phyloP scores from a whole-genome alignment of 2,113 vertebrate species.

The Spea multiplicata region DNA sequence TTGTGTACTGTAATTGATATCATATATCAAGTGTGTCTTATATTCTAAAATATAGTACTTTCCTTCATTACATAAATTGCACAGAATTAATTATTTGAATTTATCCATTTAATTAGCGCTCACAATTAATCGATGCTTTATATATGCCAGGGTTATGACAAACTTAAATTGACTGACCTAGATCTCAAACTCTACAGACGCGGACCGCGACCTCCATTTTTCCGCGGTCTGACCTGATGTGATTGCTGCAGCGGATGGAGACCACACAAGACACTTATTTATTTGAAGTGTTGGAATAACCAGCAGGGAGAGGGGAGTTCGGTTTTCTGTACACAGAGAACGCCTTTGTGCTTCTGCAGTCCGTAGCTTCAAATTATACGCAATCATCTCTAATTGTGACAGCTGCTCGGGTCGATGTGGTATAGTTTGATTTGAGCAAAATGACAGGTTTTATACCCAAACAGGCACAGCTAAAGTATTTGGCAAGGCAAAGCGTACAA shows the following conservation, averaged over 20 bases:
- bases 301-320: constrained; percentile 19
- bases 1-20: too few species aligned
- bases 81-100: too few species aligned
- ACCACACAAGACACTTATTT: constrained; percentile 28
- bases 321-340: constrained; percentile 11
- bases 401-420: constrained; percentile 8
- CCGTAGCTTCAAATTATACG: constrained; percentile 19
- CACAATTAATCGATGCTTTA: too few species aligned
- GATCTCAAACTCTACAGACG: too few species aligned
- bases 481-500: not conserved
- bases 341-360: not conserved
- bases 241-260: not conserved
- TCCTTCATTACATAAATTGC: too few species aligned
- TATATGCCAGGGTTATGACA: too few species aligned
- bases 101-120: too few species aligned
- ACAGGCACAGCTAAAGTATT: not conserved
- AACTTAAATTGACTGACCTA: too few species aligned
- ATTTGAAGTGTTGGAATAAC: constrained; percentile 2
- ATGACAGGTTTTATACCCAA: constrained; percentile 4
- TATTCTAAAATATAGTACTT: too few species aligned
- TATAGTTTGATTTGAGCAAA: constrained; percentile 31
- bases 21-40: too few species aligned
- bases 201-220: too few species aligned
- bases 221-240: not conserved
- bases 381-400: constrained; percentile 21